These are phyloP conservation scores for Sebastes ruberrimus DNA, from an alignment of 2,797 vertebrate species.

Conservation along the genomic window DNA sequence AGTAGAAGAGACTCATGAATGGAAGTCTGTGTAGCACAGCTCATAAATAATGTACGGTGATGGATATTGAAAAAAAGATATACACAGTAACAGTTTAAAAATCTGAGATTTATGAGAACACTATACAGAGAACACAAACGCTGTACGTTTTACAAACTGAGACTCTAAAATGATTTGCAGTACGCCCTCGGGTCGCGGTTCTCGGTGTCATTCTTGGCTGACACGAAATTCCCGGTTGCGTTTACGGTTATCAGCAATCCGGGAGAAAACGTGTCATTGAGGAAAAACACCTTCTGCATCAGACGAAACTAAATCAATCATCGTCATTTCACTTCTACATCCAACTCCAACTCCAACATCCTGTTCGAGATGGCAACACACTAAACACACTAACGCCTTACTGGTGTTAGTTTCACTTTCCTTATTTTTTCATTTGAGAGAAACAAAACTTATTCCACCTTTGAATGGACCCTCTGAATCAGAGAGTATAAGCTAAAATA, in stretches of 20 bases:
- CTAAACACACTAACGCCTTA: neutral
- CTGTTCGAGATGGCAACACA: neutral
- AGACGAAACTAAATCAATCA: neutral
- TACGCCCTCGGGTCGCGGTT: neutral
- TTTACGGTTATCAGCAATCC: constrained; percentile 86
- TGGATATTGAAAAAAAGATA: neutral
- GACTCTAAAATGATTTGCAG: neutral
- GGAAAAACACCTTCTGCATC: constrained; percentile 80
- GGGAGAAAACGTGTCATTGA: constrained; percentile 99
- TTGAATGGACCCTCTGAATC: neutral
- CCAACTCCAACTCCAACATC: too few relatives aligned
- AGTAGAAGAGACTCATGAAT: neutral
- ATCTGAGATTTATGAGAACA: constrained; percentile 8
- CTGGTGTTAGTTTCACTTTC: constrained; percentile 25
- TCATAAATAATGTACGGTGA: neutral
- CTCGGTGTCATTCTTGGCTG: constrained; percentile 86
- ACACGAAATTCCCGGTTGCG: constrained; percentile 97
- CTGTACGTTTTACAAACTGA: neutral
- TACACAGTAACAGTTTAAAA: neutral
- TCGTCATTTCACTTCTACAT: too few relatives aligned
- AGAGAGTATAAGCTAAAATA: neutral
- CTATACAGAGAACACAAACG: neutral
- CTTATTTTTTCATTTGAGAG: neutral
- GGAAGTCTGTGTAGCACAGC: neutral
- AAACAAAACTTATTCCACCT: neutral